phyloP scores from a whole-genome alignment of 2,888 invertebrate species.

The Pterostichus niger region DNA sequence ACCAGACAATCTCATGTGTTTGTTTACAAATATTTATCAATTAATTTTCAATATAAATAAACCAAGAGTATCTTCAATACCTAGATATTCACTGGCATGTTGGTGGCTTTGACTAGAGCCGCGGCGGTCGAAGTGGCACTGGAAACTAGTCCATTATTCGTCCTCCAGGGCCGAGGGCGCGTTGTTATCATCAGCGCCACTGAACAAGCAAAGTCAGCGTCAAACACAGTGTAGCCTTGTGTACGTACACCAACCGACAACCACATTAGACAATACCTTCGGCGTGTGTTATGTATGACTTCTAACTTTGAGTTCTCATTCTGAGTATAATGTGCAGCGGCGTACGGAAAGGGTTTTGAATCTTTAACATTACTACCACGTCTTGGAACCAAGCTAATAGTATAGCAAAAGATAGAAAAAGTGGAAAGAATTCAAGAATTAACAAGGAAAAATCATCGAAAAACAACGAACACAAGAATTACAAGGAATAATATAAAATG shows the following conservation, averaged over 20 bases:
- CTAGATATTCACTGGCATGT: background rate
- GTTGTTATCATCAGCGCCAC: constrained; percentile 56
- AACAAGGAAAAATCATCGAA: too few species aligned
- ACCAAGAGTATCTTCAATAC: background rate
- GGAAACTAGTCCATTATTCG: constrained; percentile 43
- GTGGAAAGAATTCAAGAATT: too few species aligned
- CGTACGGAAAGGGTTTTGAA: too few species aligned
- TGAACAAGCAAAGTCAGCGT: constrained; percentile 54
- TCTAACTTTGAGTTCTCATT: too few species aligned
- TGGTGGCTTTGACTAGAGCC: background rate
- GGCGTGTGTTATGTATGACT: too few species aligned
- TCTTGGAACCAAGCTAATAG: too few species aligned
- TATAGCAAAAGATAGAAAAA: too few species aligned
- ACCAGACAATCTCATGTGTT: background rate
- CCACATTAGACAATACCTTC: too few species aligned
- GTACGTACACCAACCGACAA: background rate
- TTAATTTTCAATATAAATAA: background rate
- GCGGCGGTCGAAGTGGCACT: background rate
- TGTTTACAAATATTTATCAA: background rate
- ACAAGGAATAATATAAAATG: too few species aligned
- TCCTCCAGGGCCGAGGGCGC: constrained; percentile 5
- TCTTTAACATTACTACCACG: too few species aligned
- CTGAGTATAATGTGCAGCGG: too few species aligned
- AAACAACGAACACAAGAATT: too few species aligned
- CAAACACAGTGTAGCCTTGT: constrained; percentile 24